Evolutionary conservation across 2,888 invertebrate species (phyloP), one percentile per base, ranked within the genome.

Genomic region (Pammene fasciana): DNA sequence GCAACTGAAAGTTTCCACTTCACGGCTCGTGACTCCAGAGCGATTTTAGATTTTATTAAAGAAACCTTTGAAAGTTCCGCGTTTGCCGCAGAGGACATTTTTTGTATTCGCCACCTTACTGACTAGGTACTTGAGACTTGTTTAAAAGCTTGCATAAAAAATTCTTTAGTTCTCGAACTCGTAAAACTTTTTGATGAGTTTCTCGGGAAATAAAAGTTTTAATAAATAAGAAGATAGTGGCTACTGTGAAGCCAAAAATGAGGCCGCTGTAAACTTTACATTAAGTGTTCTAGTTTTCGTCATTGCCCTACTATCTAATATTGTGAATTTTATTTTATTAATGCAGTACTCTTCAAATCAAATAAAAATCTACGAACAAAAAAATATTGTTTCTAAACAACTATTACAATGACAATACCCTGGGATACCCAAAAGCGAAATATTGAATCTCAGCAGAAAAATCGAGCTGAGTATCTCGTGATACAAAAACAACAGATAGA

Each of bases 31-130:
- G 78, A 81, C 80, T 85, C 81, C 76, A 76, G 75, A 79, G 82
- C 82, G 83, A 86, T 86, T 86, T 82, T 74, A 85, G 79, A 79
- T 84, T 83, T 82, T 81, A 82, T 85, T 84, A 84, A 81, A 84
- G 76, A 76, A 78, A 77, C 73, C 74, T 74, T 78, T 78, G 70
- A 76, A 72, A 77, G 73, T 76, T 75, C 74, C 74, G 72, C 74
- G 76, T 75, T 76, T 65, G 74, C 72, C 75, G 76, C 72, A 65
- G 68, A 74, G 68, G 70, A 71, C 73, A 77, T 74, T 76, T 76
- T 74, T 74, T 71, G 66, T 50, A 41, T 41, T 9, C 6, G 36
- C 18, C 5, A 52, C 50, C 61, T 50, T 13, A 16, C 18, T 50
- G 13, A 50, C 38, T 61, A n/a, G n/a, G n/a, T n/a, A 18, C 60